Conservation (phyloP, 2,888 invertebrate species). For the Caenorhabditis drosophilae region DNA sequence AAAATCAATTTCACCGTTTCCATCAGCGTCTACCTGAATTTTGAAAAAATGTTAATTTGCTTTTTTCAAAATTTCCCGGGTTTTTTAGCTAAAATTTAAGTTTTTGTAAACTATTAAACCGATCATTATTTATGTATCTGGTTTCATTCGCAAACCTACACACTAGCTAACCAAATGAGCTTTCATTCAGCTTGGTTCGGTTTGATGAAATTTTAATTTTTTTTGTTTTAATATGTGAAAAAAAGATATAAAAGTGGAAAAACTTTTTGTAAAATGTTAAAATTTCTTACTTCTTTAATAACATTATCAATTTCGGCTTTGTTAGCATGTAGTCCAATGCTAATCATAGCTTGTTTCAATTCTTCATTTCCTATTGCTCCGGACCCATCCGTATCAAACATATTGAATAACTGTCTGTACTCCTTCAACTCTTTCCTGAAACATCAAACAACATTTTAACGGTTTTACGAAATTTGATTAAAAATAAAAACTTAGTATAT, state of each 20-base stretch:
- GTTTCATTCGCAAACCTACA: no score
- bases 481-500: slow-evolving; percentile 35
- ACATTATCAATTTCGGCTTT: slow-evolving; percentile 65
- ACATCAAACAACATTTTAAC: not conserved
- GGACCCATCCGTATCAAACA: slow-evolving; percentile 69
- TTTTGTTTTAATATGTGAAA: no score
- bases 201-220: no score
- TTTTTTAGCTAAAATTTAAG: no score
- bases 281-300: slow-evolving; percentile 60
- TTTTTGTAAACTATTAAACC: no score
- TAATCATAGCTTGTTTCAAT: slow-evolving; percentile 67
- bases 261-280: no score
- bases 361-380: slow-evolving; percentile 69
- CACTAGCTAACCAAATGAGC: no score
- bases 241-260: no score
- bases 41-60: no score
- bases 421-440: slow-evolving; percentile 64
- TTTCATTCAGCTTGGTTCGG: no score
- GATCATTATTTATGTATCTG: no score
- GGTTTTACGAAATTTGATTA: not conserved
- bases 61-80: no score
- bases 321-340: slow-evolving; percentile 65
- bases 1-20: slow-evolving; percentile 69
- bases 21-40: slow-evolving; percentile 68
- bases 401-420: slow-evolving; percentile 65